phyloP scores from a whole-genome alignment of 2,888 invertebrate genomes.

The Lasioglossum lativentre region DNA sequence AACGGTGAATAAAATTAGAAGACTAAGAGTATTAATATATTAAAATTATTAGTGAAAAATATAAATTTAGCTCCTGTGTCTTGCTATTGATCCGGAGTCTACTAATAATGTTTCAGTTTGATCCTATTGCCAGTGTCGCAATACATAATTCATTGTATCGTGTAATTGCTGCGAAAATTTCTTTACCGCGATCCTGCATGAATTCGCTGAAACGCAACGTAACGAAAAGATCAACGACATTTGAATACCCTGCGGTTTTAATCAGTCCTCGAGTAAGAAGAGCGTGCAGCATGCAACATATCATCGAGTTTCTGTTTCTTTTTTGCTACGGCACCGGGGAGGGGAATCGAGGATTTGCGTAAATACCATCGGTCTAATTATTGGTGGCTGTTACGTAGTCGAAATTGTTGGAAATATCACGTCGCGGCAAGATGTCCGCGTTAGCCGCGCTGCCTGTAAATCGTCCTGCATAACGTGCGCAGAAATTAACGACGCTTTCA shows the following conservation, averaged over 20 bases:
- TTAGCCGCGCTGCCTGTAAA: constrained; percentile 46
- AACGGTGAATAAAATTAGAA: too few species aligned
- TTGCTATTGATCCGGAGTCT: too few species aligned
- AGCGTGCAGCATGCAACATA: neutral
- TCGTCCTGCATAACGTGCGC: constrained; percentile 46
- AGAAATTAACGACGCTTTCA: constrained; percentile 65
- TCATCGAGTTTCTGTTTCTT: neutral
- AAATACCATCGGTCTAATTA: constrained; percentile 5
- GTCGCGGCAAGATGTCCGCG: constrained; percentile 47
- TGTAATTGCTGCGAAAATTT: neutral
- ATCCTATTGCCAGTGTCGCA: too few species aligned
- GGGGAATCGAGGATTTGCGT: neutral
- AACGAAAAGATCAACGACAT: neutral
- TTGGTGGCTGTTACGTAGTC: constrained; percentile 10
- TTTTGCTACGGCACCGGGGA: neutral
- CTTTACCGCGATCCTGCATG: neutral
- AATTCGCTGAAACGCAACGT: neutral
- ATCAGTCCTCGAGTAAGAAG: neutral
- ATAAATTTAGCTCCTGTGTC: too few species aligned
- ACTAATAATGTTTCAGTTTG: too few species aligned
- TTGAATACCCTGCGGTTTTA: neutral
- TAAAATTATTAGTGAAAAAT: too few species aligned
- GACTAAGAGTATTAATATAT: too few species aligned
- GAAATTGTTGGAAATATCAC: constrained; percentile 46
- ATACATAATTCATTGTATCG: neutral